These are phyloP conservation scores for Atta texana DNA, from an alignment of 1,140 invertebrate genomes.

Conservation along the genomic window DNA sequence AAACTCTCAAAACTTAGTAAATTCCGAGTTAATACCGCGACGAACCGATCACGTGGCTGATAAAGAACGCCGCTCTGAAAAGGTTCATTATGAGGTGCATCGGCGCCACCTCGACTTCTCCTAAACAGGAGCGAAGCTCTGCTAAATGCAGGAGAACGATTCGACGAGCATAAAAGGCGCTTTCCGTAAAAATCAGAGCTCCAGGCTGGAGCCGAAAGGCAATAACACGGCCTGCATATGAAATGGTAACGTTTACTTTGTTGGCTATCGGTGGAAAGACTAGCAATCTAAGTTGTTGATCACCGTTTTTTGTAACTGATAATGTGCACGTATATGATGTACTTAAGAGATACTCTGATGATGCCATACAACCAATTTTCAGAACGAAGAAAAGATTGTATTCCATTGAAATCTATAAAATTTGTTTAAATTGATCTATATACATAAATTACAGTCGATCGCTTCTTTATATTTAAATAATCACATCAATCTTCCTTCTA, in stretches of 20 bases:
- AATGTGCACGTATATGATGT: not conserved
- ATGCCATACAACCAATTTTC: not conserved
- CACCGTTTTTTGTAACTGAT: not conserved
- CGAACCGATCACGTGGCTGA: constrained; percentile 7
- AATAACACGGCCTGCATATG: not conserved
- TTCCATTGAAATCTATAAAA: not conserved
- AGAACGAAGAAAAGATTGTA: not conserved
- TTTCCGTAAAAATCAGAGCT: constrained; percentile 32
- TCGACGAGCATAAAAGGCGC: not conserved
- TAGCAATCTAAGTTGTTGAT: constrained; percentile 12
- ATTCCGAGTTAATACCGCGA: constrained; percentile 23
- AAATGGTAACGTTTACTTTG: not conserved
- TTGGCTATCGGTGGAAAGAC: constrained; percentile 2
- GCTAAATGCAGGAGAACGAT: not conserved
- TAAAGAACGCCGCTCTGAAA: constrained; percentile 27
- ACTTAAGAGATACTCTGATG: not conserved
- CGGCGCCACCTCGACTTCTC: constrained; percentile 21
- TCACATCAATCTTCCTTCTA: not conserved
- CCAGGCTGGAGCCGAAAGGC: not conserved
- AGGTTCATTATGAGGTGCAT: not conserved
- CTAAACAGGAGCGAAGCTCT: constrained; percentile 17
- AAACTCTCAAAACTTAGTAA: not conserved
- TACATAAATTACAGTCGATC: not conserved
- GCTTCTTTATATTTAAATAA: not conserved
- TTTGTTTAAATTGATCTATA: too few relatives aligned